phyloP scores from a whole-genome alignment of 2,797 vertebrate species.

The Cossypha niveicapilla region DNA sequence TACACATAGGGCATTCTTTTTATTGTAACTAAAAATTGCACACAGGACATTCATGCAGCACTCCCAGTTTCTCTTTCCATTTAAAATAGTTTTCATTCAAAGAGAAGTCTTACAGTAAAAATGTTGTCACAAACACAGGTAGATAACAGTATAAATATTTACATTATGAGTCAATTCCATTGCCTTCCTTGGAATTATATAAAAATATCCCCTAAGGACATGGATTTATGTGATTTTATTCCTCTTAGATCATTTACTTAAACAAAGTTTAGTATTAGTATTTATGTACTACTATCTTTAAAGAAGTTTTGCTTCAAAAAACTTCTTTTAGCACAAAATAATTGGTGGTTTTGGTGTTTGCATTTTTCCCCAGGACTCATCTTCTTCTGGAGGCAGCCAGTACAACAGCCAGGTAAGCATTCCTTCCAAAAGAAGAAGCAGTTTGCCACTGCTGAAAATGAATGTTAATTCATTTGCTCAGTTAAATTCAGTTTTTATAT shows the following conservation, averaged over 20 bases:
- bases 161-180: background rate
- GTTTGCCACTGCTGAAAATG: background rate
- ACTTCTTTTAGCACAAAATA: background rate
- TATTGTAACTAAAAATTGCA: background rate
- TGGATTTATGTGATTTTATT: background rate
- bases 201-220: background rate
- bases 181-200: background rate
- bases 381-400: slow-evolving; percentile 31
- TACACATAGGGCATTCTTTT: background rate
- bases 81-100: background rate
- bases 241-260: background rate
- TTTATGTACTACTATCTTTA: background rate
- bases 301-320: background rate
- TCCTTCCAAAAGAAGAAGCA: background rate
- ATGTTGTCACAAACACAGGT: background rate
- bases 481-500: background rate
- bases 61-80: background rate
- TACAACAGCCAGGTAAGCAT: slow-evolving; percentile 20
- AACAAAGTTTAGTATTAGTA: background rate
- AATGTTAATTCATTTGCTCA: background rate
- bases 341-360: background rate
- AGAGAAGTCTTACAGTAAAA: background rate
- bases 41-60: background rate
- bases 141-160: background rate
- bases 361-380: background rate